A percentile compares a stretch with the other conserved stretches of the same genome.
Conservation (phyloP, 92 coral and sea anemone genomes). For the Umimayanthus chanpuru region DNA sequence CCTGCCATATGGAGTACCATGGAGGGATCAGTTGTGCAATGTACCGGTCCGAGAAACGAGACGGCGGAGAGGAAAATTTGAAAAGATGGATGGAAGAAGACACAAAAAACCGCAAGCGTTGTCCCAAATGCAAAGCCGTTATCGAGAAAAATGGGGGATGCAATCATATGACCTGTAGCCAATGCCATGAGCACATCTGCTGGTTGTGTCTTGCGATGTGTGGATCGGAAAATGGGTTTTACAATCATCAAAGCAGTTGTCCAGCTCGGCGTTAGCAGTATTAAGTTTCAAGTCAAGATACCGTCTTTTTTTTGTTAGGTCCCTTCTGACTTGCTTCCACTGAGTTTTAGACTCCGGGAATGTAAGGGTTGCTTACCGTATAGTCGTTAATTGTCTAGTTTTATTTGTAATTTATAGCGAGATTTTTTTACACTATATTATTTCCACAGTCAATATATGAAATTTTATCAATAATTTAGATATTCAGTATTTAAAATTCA, state of each 20-base stretch:
- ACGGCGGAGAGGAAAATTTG: conserved; percentile 49
- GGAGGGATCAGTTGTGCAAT: conserved; percentile 79
- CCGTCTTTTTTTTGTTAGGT: too few species aligned
- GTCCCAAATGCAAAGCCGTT: conserved; percentile 70
- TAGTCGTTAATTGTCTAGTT: too few species aligned
- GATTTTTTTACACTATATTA: too few species aligned
- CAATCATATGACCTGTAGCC: conserved; percentile 70
- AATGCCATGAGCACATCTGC: conserved; percentile 75
- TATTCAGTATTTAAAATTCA: too few species aligned
- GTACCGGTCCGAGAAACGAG: conserved; percentile 64
- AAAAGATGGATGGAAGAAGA: conserved; percentile 69
- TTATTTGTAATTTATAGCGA: too few species aligned
- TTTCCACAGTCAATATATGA: too few species aligned
- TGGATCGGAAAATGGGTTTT: conserved; percentile 48
- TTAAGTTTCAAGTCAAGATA: not conserved
- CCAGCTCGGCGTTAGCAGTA: not conserved
- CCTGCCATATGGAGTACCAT: conserved; percentile 81
- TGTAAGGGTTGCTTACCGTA: too few species aligned
- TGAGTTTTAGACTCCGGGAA: too few species aligned
- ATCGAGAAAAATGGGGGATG: conserved; percentile 87
- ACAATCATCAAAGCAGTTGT: conserved; percentile 66
- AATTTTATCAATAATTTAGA: too few species aligned
- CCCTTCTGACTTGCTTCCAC: too few species aligned
- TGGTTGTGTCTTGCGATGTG: conserved; percentile 79
- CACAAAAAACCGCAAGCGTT: conserved; percentile 63